Evolutionary conservation across 2,888 invertebrate genomes (phyloP), one percentile per base, ranked within the genome.

Genomic region (Morpho helenor): DNA sequence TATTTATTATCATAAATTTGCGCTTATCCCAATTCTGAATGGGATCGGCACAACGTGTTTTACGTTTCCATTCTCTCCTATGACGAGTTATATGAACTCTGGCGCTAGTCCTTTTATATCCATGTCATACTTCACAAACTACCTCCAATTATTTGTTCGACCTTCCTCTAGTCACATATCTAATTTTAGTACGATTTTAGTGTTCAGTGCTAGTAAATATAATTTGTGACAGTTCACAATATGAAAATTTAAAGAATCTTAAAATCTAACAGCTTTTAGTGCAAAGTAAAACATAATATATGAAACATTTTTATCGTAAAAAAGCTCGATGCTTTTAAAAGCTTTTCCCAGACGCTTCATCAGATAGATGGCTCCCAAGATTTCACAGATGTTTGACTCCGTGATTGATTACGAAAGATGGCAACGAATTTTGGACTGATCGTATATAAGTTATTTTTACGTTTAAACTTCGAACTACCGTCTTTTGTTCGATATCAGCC

Each of bases 361-460:
- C 67, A 71, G 68, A 71, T 68, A 64, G 64, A 76, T 77, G 73
- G 74, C 75, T 70, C 66, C 64, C 66, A 69, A 75, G 71, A 75
- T 78, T 79, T 77, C 71, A 75, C 74, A 76, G 74, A 73, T 74
- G 71, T 77, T 79, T 77, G 74, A 74, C 71, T 78, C 74, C 64
- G 71, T 79, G 75, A 80, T 77, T 70, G 76, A 79, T 79, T 71
- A 67, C 72, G 62, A 60, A 56, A 64, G 68, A 67, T 59, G 62
- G 57, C 23, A 31, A 9, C 10, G 46, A 46, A 40, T 40, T 53
- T 51, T 9, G 46, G 41, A 31, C 16, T 53, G 39, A 52, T 45
- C 40, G 41, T 16, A 22, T 52, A 40, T 46, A 41, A 51, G 23
- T 43, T 10, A 44, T 10, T 10, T 42, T 9, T 39, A 9, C 7